Evolutionary conservation across 1,140 invertebrate species (phyloP), one percentile per base, ranked within the genome.

Genomic region (Zelostemma sp.): DNA sequence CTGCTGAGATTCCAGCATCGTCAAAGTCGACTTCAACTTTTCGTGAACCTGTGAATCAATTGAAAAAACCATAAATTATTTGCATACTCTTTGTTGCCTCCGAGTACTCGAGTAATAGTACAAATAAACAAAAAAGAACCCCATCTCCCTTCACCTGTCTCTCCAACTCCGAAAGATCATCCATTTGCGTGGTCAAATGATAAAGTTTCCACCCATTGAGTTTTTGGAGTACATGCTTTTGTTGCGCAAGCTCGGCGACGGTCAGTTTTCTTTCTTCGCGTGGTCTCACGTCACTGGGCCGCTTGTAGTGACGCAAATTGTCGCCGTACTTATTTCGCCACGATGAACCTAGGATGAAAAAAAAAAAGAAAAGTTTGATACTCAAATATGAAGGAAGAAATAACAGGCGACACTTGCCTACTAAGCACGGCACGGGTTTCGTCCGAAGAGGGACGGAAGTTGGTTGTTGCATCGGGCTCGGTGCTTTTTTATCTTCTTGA

Each of bases 121-220:
- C 25, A 8, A 28, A 28, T 8, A 28, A 28, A 28, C 28, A 21
- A 53, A 3, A 53, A 38, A 53, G 4, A 31, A 61, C 16, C 25
- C 33, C 9, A n/a, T 33, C 5, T 31, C 19, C 12, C 14, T 28
- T 35, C 18, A 79, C 88, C 75, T 77, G 80, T 80, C 83, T 89
- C 80, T 86, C 83, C 56, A 80, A 80, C 57, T 78, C 87, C 81
- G 96, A 95, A 85, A 97, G 83, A 84, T 97, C 94, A 76, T 97
- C 95, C 90, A 98, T 93, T 88, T 97, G 95, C 18, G 95, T 91
- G 11, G 91, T 93, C 47, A 98, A 87, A 86, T 97, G 94, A 87
- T 95, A 91, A 19, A 98, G 88, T 87, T 98, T 98, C 96, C 96
- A 99, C 8, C 96, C 96, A 79, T 95, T 93, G n/a, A 95, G 89